phyloP scores from a whole-genome alignment of 2,797 vertebrate species.

The Labeo calbasu region DNA sequence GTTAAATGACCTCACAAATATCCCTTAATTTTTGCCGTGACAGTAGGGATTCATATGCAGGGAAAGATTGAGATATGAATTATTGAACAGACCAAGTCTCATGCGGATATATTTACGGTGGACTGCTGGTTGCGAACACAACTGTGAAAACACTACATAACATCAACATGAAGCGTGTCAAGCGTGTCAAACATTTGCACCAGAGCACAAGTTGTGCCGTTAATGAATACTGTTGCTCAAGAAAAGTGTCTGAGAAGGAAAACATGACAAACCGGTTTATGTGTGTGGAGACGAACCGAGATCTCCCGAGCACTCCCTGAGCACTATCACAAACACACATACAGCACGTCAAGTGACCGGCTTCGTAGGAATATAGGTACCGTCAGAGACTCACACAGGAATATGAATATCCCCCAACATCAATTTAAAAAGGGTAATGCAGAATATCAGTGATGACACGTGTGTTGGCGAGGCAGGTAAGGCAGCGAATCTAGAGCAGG shows the following conservation, averaged over 20 bases:
- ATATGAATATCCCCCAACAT: slow-evolving; percentile 32
- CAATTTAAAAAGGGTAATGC: slow-evolving; percentile 27
- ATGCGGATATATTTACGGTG: slow-evolving; percentile 72
- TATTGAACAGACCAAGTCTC: slow-evolving; percentile 77
- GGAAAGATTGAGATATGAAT: slow-evolving; percentile 79
- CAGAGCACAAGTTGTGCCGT: background rate
- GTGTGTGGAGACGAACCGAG: slow-evolving; percentile 20
- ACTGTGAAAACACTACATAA: slow-evolving; percentile 51
- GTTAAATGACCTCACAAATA: slow-evolving; percentile 75
- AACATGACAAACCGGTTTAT: background rate
- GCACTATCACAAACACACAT: background rate
- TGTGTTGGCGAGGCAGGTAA: slow-evolving; percentile 36
- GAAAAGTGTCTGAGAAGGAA: background rate
- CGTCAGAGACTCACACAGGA: background rate
- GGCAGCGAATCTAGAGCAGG: slow-evolving; percentile 18
- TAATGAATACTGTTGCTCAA: slow-evolving; percentile 8
- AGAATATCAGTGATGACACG: slow-evolving; percentile 31
- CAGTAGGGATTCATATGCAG: slow-evolving; percentile 74
- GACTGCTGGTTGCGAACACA: slow-evolving; percentile 75
- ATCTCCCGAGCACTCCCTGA: background rate
- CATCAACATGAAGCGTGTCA: slow-evolving; percentile 15
- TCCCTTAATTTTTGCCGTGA: slow-evolving; percentile 77
- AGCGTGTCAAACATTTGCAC: background rate
- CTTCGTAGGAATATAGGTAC: background rate
- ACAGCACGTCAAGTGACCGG: background rate